phyloP scores from a whole-genome alignment of 2,113 vertebrate species.

The Aix galericulata region DNA sequence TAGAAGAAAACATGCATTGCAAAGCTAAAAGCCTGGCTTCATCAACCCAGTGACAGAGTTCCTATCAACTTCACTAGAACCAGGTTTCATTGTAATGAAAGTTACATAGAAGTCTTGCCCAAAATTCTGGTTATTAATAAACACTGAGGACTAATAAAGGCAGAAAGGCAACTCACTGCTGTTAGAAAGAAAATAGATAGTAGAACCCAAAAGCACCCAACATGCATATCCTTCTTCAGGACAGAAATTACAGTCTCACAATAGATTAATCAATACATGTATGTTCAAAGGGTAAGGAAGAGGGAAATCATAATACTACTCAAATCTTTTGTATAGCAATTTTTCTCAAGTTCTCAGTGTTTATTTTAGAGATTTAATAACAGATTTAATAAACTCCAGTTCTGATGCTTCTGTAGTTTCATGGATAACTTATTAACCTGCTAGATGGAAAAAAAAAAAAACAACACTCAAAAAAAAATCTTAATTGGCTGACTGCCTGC shows the following conservation, averaged over 20 bases:
- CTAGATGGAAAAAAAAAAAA: neutral
- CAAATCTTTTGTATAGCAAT: neutral
- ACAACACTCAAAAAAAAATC: neutral
- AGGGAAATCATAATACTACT: constrained; percentile 11
- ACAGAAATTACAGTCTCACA: neutral
- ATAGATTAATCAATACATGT: neutral
- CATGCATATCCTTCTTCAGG: neutral
- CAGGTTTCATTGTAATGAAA: neutral
- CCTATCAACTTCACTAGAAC: neutral
- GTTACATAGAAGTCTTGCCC: neutral
- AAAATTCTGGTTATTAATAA: neutral
- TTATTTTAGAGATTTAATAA: constrained; percentile 60
- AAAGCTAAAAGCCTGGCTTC: neutral
- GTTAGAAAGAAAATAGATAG: neutral
- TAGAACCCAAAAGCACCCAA: neutral
- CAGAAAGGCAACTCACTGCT: neutral
- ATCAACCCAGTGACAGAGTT: neutral
- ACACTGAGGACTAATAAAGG: neutral
- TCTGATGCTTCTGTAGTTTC: neutral
- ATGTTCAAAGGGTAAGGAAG: neutral
- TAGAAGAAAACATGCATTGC: neutral
- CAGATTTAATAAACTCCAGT: constrained; percentile 1
- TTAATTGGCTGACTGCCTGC: constrained; percentile 17
- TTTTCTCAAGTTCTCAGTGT: constrained; percentile 14
- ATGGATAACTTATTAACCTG: constrained; percentile 42